These are phyloP conservation scores for Sisyra nigra DNA, from an alignment of 2,888 invertebrate genomes.

Conservation along the genomic window DNA sequence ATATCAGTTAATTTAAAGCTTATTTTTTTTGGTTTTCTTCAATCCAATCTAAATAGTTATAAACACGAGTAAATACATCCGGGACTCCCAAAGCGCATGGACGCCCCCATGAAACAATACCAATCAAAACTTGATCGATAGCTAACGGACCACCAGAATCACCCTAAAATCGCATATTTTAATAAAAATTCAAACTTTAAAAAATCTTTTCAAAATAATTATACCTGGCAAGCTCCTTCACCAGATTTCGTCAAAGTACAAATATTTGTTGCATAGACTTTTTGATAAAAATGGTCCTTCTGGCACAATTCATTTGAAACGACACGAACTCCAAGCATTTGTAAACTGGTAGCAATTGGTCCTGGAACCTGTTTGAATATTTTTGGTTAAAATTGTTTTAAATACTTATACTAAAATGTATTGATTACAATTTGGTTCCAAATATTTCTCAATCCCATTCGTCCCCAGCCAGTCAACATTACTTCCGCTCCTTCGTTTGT, in stretches of 20 bases:
- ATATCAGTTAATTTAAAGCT: too few species aligned
- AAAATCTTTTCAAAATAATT: neutral
- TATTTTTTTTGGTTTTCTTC: too few species aligned
- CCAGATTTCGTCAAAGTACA: neutral
- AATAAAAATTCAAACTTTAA: neutral
- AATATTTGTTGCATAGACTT: neutral
- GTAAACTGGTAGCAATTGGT: neutral
- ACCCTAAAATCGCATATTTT: neutral
- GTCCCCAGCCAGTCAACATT: neutral
- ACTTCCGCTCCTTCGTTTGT: neutral
- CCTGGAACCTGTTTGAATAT: neutral
- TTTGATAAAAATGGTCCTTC: neutral
- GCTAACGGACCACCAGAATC: constrained; percentile 2
- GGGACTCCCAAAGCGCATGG: neutral
- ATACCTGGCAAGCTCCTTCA: constrained; percentile 1
- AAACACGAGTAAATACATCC: constrained; percentile 2
- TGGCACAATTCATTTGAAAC: neutral
- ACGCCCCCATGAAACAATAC: constrained; percentile 1
- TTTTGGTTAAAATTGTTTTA: neutral
- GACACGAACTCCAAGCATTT: neutral
- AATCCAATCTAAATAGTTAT: constrained; percentile 1
- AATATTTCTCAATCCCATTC: neutral
- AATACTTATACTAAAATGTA: neutral
- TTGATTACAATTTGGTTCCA: neutral
- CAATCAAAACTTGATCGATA: neutral